These are phyloP conservation scores for Leptinotarsa defecta DNA, from an alignment of 1,140 invertebrate genomes.

Conservation along the genomic window DNA sequence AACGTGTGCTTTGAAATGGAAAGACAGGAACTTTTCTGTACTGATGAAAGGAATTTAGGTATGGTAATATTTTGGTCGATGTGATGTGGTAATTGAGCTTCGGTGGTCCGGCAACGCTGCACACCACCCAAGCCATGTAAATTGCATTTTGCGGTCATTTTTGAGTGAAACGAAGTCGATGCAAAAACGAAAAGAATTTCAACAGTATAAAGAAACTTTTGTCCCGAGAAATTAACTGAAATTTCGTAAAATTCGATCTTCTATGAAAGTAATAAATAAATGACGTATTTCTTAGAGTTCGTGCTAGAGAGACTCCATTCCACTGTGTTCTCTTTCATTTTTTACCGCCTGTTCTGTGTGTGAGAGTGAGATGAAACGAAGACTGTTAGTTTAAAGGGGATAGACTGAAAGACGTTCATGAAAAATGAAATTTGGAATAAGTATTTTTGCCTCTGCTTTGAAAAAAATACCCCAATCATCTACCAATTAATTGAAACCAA, in stretches of 20 bases:
- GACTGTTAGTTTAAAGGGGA: slow-evolving; percentile 51
- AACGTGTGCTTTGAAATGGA: too few species aligned
- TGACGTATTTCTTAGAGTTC: slow-evolving; percentile 36
- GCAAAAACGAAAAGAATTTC: neutral
- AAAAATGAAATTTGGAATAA: slow-evolving; percentile 34
- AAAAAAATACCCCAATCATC: too few species aligned
- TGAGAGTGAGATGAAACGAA: slow-evolving; percentile 38
- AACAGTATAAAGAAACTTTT: neutral
- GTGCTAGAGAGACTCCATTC: slow-evolving; percentile 37
- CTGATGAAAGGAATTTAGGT: too few species aligned
- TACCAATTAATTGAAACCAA: too few species aligned
- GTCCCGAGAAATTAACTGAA: neutral
- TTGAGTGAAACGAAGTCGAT: neutral
- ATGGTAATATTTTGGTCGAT: too few species aligned
- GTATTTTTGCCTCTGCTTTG: too few species aligned
- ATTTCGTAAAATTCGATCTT: slow-evolving; percentile 10
- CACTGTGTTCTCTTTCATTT: slow-evolving; percentile 40
- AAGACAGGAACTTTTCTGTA: too few species aligned
- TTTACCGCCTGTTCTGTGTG: slow-evolving; percentile 22
- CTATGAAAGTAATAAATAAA: slow-evolving; percentile 33
- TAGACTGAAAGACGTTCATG: slow-evolving; percentile 31
- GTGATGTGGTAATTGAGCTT: slow-evolving; percentile 33
- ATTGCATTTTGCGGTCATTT: neutral
- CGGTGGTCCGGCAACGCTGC: slow-evolving; percentile 36
- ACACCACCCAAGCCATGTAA: slow-evolving; percentile 11